phyloP scores from a whole-genome alignment of 37 sponge, comb jelly and placozoan species.

The Crambe crambe region DNA sequence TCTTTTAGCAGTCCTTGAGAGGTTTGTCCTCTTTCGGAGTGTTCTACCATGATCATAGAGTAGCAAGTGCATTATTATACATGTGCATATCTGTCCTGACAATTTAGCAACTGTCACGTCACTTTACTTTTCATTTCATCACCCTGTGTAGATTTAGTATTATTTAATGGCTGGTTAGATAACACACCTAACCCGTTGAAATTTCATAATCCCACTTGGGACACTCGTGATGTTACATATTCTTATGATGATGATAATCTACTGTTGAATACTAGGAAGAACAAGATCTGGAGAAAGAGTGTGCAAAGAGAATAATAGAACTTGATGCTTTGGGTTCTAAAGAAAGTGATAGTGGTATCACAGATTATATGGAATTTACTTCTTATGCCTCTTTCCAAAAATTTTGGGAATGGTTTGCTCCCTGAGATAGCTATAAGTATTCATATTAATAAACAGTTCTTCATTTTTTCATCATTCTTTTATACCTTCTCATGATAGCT shows the following conservation, averaged over 20 bases:
- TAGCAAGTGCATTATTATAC: too few relatives aligned
- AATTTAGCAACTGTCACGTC: background rate
- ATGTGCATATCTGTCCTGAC: background rate
- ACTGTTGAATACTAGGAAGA: background rate
- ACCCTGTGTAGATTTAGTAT: too few relatives aligned
- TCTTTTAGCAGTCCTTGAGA: too few relatives aligned
- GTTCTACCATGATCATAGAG: background rate
- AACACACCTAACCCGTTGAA: too few relatives aligned
- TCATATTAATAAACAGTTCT: too few relatives aligned
- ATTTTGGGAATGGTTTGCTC: constrained; percentile 73
- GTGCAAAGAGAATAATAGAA: constrained; percentile 63
- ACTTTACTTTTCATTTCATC: background rate
- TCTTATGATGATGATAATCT: background rate
- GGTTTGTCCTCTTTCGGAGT: too few relatives aligned
- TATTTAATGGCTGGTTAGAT: too few relatives aligned
- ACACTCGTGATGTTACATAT: background rate
- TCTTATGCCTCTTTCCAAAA: constrained; percentile 30
- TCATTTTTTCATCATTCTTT: too few relatives aligned
- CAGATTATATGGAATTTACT: constrained; percentile 49
- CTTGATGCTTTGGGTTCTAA: constrained; percentile 44
- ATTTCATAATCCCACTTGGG: too few relatives aligned
- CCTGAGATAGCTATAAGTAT: background rate
- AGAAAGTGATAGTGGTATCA: constrained; percentile 45
- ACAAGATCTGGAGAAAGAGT: constrained; percentile 70
- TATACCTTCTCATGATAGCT: too few relatives aligned